Base-by-base conservation (phyloP, 2,888 invertebrate species). In the Andrena haemorrhoa region DNA sequence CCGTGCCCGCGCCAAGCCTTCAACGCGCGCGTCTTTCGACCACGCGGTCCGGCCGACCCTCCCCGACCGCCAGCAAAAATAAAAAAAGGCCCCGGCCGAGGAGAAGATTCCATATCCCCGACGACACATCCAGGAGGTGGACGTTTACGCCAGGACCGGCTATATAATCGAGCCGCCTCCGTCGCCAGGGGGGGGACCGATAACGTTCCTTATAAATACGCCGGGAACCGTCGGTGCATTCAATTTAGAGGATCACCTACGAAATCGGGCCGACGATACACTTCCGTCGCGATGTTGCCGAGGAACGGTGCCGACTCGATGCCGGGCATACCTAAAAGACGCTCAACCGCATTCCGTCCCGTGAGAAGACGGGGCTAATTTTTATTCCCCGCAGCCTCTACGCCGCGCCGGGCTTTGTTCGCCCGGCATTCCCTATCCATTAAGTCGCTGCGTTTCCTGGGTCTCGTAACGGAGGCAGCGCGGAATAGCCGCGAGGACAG, bases 151-250 rank as follows among this genome's bases (percentile, higher is more conserved):
- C 53, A 41, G 66, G 61, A 63, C 68, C 63, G 82, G 31, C 71
- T 63, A 64, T 79, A 72, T 72, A 79, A 79, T 82, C 76, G 31
- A 60, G 58, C 49, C 29, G 49, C 12, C 41, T 33, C 49, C 66
- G 73, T 68, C 72, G 76, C 73, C 41, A 4, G 29, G 51, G 53
- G 23, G n/a, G 20, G 23, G n/a, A n/a, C 41, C 70, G 85, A 80
- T 78, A 85, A 83, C 51, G 61, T 53, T 26, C 41, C 33, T 33
- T 75, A 72, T 71, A 75, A 77, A 84, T 84, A 72, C 58, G 23
- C 77, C 35, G 72, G 26, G 49, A 75, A 85, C 72, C 64, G 69
- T 20, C 79, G 47, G 10, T 16, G 16, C 41, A 65, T 41, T 41
- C 8, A 2, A 3, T 35, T 41, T 5, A 5, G 41, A 16, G 5